These are phyloP conservation scores for Oryzias melastigma DNA, from an alignment of 2,113 vertebrate species.

Conservation along the genomic window DNA sequence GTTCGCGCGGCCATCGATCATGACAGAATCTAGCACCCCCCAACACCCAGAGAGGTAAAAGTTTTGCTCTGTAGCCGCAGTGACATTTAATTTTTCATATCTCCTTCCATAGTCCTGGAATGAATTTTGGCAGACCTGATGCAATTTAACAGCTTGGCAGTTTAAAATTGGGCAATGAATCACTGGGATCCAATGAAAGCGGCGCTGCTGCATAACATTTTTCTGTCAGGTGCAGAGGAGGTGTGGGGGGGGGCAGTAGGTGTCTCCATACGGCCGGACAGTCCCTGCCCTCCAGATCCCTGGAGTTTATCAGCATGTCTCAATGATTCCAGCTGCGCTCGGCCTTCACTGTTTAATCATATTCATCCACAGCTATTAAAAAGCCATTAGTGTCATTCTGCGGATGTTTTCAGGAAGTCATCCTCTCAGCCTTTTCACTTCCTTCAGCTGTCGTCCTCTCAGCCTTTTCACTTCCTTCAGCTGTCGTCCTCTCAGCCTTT, in stretches of 20 bases:
- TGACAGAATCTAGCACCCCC: conserved; percentile 95
- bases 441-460: no score
- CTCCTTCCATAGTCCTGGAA: conserved; percentile 98
- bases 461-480: no score
- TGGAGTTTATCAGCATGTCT: conserved; percentile 20
- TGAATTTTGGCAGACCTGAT: conserved; percentile 99
- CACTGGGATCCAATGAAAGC: conserved; percentile 98
- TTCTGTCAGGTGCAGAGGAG: conserved; percentile 81
- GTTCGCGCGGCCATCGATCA: conserved; percentile 98
- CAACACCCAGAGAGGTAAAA: conserved; percentile 91
- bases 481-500: neutral
- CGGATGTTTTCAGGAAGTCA: neutral
- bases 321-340: conserved; percentile 26
- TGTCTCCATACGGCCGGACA: conserved; percentile 76
- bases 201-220: conserved; percentile 94
- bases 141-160: conserved; percentile 99
- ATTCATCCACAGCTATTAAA: conserved; percentile 1
- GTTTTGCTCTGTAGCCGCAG: conserved; percentile 97
- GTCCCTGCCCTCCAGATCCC: conserved; percentile 32
- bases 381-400: neutral
- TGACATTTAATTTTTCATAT: conserved; percentile 99
- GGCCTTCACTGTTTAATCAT: conserved; percentile 24
- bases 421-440: no score
- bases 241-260: conserved; percentile 16
- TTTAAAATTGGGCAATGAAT: conserved; percentile 99